Evolutionary conservation across 35 echinoderm and acorn worm genomes (phyloP).

Genomic region (Patiria miniata): DNA sequence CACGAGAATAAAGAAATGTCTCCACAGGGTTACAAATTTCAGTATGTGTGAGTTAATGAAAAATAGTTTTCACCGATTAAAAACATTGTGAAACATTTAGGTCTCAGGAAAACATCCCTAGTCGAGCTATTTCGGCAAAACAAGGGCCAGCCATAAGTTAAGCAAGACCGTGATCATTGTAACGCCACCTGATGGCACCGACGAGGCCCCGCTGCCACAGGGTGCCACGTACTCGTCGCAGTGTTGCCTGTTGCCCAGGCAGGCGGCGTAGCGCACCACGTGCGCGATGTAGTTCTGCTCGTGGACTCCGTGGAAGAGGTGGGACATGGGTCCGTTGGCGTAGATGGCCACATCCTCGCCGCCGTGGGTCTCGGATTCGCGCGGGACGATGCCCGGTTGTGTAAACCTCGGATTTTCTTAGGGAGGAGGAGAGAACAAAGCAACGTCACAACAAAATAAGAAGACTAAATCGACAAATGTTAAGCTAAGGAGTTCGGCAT

Average conservation of each 20-base stretch:
- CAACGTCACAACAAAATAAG: too few relatives aligned
- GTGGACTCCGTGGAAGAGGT: conserved; percentile 79
- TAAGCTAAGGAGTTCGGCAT: conserved; percentile 4
- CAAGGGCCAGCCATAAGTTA: too few relatives aligned
- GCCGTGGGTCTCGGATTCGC: conserved; percentile 57
- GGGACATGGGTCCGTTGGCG: conserved; percentile 78
- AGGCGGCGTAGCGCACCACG: conserved; percentile 72
- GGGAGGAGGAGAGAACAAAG: neutral
- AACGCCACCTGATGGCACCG: neutral
- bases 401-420: neutral
- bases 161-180: too few relatives aligned
- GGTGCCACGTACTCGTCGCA: neutral
- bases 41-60: too few relatives aligned
- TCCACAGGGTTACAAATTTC: too few relatives aligned
- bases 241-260: conserved; percentile 47
- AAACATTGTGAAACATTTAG: too few relatives aligned
- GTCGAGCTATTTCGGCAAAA: too few relatives aligned
- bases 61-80: too few relatives aligned
- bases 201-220: neutral
- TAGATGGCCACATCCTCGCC: conserved; percentile 84
- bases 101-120: too few relatives aligned
- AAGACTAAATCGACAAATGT: neutral
- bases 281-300: conserved; percentile 92
- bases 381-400: conserved; percentile 33
- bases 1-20: too few relatives aligned